Base-by-base conservation (phyloP, 2,113 vertebrate genomes). In the Nyctibius bracteatus region DNA sequence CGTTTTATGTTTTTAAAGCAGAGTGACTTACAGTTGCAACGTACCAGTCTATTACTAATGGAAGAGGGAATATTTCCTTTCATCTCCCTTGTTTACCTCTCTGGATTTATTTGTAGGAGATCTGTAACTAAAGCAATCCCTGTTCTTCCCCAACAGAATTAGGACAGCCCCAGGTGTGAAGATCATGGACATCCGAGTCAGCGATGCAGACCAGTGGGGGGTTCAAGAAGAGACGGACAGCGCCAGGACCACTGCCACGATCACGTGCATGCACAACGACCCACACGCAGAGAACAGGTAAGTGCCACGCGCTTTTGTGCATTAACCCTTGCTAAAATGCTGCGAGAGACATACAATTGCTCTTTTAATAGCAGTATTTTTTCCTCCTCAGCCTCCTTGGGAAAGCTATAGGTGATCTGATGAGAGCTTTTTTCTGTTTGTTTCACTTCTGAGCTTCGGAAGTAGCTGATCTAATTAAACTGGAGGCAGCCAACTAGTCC, bases 181-280 rank as follows among this genome's bases (percentile, higher is more conserved):
- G 98, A 99, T 99, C 65, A 65, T 94, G 35, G 97, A 98, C 4
- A 98, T 99, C 97, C 98, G 99, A 58, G 98, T 99, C 47, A 99
- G 98, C 25, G 98, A 98, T 24, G 97, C 98, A 2, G 98, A 98
- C 30, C 98, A 98, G 54, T 99, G 99, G 99, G 98, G 99, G 4
- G 98, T 99, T 92, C 99, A 99, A 97, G 99, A 99, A 91, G 99
- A 99, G 86, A 98, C 99, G 2, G 98, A 99, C 57, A 98, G 98
- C 1, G 98, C 98, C 22, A 94, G 98, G 9, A 97, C 49, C 19
- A 71, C 95, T 0, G 98, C 98, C 47, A 96, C 96, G 0, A 59
- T 99, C 96, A 98, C 99, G 39, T 99, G 99, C 3, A 97, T 98
- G 97, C 98, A 98, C 92, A 99, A 98, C 70, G 97, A 92, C 86